Evolutionary conservation across 2,888 invertebrate genomes (phyloP).

Genomic region (Abscondita cerata): DNA sequence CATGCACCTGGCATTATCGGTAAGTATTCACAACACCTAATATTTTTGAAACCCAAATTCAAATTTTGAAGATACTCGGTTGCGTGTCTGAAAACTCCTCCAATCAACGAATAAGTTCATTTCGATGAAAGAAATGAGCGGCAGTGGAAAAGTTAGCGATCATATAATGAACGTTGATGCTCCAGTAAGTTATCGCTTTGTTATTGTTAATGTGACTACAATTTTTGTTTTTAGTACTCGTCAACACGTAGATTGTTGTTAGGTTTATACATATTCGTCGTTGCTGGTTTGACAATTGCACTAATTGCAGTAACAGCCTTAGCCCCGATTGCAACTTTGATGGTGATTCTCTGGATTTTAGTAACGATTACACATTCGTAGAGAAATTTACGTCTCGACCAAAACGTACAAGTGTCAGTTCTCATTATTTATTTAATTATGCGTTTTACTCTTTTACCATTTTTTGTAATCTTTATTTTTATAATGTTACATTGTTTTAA

Average conservation of each 20-base stretch:
- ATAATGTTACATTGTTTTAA: background rate
- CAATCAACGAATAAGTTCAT: slow-evolving; percentile 76
- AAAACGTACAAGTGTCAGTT: slow-evolving; percentile 15
- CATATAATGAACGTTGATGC: slow-evolving; percentile 78
- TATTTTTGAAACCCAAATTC: background rate
- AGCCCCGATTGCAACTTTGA: slow-evolving; percentile 71
- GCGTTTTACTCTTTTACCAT: background rate
- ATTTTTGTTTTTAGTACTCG: slow-evolving; percentile 67
- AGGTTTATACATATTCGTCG: slow-evolving; percentile 77
- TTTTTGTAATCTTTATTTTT: slow-evolving; percentile 5
- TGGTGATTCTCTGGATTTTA: background rate
- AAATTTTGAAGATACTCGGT: slow-evolving; percentile 70
- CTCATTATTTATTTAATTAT: slow-evolving; percentile 8
- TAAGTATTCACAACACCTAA: slow-evolving; percentile 60
- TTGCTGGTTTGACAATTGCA: slow-evolving; percentile 72
- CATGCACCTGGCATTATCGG: slow-evolving; percentile 85
- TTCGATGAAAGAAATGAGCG: slow-evolving; percentile 84
- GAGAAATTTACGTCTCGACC: slow-evolving; percentile 15
- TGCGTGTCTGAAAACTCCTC: slow-evolving; percentile 78
- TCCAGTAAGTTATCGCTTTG: slow-evolving; percentile 66
- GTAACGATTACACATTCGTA: background rate
- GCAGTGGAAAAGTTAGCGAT: slow-evolving; percentile 66
- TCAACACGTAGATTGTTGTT: slow-evolving; percentile 79
- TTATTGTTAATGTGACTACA: slow-evolving; percentile 12
- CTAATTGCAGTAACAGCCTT: slow-evolving; percentile 78